phyloP scores from a whole-genome alignment of 2,113 vertebrate genomes.

The Lynx canadensis region DNA sequence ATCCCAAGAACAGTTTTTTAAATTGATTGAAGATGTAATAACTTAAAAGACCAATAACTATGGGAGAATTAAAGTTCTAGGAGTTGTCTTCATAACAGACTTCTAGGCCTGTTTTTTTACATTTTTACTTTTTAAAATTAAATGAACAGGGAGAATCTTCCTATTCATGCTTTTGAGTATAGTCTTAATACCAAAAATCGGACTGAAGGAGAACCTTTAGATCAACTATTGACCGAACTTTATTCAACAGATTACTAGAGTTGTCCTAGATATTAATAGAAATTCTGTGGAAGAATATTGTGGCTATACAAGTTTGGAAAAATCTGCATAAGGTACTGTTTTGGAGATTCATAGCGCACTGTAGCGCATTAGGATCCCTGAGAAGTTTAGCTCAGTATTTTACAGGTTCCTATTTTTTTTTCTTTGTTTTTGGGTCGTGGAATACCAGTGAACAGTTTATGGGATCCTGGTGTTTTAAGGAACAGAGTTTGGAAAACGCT shows the following conservation, averaged over 20 bases:
- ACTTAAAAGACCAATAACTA: not conserved
- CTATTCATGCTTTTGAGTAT: not conserved
- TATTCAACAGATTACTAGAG: not conserved
- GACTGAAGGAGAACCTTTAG: not conserved
- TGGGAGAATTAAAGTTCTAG: not conserved
- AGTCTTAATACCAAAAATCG: not conserved
- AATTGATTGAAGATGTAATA: not conserved
- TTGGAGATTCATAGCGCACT: not conserved
- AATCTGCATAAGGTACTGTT: not conserved
- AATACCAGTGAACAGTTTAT: not conserved
- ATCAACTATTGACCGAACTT: not conserved
- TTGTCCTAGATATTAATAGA: not conserved
- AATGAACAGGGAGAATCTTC: not conserved
- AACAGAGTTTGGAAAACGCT: not conserved
- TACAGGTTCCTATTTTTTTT: not conserved
- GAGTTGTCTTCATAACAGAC: not conserved
- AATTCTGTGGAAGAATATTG: not conserved
- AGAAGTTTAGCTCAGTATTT: not conserved
- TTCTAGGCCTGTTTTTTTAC: not conserved
- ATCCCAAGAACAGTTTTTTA: not conserved
- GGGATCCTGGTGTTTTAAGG: slow-evolving; percentile 2
- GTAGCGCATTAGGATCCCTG: not conserved
- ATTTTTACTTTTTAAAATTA: not conserved
- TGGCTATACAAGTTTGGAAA: not conserved
- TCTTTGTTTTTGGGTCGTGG: not conserved